These are phyloP conservation scores for Chrysemys picta DNA, from an alignment of 2,113 vertebrate species.

Conservation along the genomic window DNA sequence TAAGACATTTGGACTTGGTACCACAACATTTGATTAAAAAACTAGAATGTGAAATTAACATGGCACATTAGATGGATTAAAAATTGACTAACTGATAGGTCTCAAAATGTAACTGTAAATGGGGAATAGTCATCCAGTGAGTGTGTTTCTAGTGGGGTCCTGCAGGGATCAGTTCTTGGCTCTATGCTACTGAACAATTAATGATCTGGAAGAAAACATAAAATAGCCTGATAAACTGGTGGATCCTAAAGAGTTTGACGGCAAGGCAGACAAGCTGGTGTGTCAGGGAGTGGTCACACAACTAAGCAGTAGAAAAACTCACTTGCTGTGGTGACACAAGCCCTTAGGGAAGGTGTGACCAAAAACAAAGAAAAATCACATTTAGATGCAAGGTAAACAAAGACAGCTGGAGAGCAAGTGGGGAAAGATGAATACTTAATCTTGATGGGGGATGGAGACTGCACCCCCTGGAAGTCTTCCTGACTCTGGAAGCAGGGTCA, in stretches of 20 bases:
- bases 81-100: too few species aligned
- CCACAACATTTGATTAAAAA: too few species aligned
- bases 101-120: background rate
- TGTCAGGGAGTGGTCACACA: background rate
- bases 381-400: background rate
- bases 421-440: background rate
- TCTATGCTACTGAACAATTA: background rate
- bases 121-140: background rate
- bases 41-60: too few species aligned
- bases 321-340: background rate
- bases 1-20: too few species aligned
- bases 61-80: too few species aligned
- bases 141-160: background rate
- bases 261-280: background rate
- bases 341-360: background rate
- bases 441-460: background rate
- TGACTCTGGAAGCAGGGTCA: background rate
- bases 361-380: background rate
- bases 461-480: background rate
- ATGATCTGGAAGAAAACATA: background rate
- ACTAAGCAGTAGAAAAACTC: background rate
- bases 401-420: background rate
- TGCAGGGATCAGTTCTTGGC: too few species aligned
- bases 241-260: background rate
- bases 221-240: background rate